Percentiles rank a stretch among this genome's conserved stretches.
phyloP scores from a whole-genome alignment of 2,888 invertebrate species.

The Cancer borealis region DNA sequence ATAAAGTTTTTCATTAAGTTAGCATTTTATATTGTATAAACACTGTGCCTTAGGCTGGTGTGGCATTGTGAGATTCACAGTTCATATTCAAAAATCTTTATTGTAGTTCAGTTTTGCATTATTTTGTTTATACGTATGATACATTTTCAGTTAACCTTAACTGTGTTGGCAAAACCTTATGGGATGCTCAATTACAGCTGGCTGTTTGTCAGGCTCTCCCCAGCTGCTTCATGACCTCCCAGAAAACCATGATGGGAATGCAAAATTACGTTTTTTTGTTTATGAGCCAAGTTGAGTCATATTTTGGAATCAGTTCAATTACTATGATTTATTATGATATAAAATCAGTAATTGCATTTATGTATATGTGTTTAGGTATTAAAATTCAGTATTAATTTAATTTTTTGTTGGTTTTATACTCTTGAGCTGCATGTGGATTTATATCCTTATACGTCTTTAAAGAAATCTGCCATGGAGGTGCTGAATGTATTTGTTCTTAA shows the following conservation, averaged over 20 bases:
- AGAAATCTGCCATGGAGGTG: neutral
- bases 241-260: constrained; percentile 16
- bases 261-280: neutral
- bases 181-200: constrained; percentile 69
- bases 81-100: neutral
- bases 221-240: constrained; percentile 51
- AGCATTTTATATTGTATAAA: constrained; percentile 62
- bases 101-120: constrained; percentile 46
- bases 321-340: neutral
- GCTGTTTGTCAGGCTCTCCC: constrained; percentile 61
- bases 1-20: constrained; percentile 30
- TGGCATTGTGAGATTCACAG: constrained; percentile 45
- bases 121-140: neutral
- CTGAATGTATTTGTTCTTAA: neutral
- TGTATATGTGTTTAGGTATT: neutral
- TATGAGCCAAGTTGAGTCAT: neutral
- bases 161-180: constrained; percentile 61
- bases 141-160: constrained; percentile 43
- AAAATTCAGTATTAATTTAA: neutral
- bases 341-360: neutral
- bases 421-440: neutral
- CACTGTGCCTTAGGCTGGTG: constrained; percentile 48
- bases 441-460: neutral
- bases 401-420: neutral
- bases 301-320: neutral